Evolutionary conservation across 1,140 invertebrate species (phyloP).

Genomic region (Cotesia glomerata): DNA sequence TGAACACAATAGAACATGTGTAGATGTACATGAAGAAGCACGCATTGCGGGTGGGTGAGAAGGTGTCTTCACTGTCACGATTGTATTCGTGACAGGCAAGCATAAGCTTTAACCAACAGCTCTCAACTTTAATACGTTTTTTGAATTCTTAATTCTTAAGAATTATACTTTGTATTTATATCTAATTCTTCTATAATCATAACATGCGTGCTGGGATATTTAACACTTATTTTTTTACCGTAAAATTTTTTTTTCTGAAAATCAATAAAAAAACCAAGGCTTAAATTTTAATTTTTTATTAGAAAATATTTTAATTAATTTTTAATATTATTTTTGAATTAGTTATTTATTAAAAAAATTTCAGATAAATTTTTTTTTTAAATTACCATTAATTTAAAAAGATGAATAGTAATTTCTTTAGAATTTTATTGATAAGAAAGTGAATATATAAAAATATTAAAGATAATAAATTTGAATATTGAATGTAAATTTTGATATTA

Average conservation of each 20-base stretch:
- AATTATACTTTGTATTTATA: not conserved
- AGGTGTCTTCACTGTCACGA: conserved; percentile 24
- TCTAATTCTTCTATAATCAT: not conserved
- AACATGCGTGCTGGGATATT: not conserved
- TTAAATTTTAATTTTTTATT: no score
- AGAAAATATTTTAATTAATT: no score
- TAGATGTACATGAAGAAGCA: conserved; percentile 15
- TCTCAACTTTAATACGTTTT: conserved; percentile 5
- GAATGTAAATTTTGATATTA: no score
- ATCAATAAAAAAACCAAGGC: no score
- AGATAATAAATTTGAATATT: no score
- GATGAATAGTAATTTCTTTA: no score
- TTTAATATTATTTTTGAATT: no score
- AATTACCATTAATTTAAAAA: not conserved
- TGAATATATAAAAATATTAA: no score
- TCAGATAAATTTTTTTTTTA: no score
- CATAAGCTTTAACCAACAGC: conserved; percentile 9
- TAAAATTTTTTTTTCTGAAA: no score
- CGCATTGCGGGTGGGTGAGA: conserved; percentile 9
- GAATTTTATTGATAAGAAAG: no score
- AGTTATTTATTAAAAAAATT: no score
- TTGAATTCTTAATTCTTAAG: not conserved
- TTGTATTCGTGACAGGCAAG: conserved; percentile 26
- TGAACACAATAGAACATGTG: conserved; percentile 17
- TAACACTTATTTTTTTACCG: not conserved